Percentiles rank a stretch among this genome's conserved stretches.
phyloP scores from a whole-genome alignment of 2,888 invertebrate species.

The Cotesia congregata region DNA sequence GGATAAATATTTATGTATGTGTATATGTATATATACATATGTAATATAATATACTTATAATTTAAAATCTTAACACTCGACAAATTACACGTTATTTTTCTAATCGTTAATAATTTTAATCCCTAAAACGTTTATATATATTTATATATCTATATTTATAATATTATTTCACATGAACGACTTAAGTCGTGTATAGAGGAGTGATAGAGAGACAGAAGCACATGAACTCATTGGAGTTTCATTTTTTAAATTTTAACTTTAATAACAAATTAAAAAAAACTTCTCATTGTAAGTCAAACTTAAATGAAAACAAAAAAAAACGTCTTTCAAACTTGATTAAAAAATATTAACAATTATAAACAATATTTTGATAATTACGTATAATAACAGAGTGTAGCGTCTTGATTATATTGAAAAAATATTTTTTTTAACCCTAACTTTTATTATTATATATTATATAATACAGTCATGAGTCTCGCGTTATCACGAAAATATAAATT shows the following conservation, averaged over 20 bases:
- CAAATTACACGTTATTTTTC: neutral
- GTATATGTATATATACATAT: conserved; percentile 3
- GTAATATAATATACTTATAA: neutral
- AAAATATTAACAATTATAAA: conserved; percentile 62
- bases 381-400: conserved; percentile 1
- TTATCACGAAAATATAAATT: conserved; percentile 62
- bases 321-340: neutral
- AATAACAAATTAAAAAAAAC: conserved; percentile 32
- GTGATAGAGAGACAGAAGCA: conserved; percentile 1
- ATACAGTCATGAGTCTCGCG: conserved; percentile 64
- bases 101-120: neutral
- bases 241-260: neutral
- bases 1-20: neutral
- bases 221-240: neutral
- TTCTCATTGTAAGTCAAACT: neutral
- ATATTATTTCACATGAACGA: neutral
- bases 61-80: neutral
- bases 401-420: neutral
- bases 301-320: neutral
- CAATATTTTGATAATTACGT: conserved; percentile 24
- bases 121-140: neutral
- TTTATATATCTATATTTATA: neutral
- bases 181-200: neutral
- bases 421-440: conserved; percentile 51
- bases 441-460: conserved; percentile 55